Evolutionary conservation across 2,888 invertebrate genomes (phyloP), one percentile per base, ranked within the genome.

Genomic region (Aspidapion aeneum): DNA sequence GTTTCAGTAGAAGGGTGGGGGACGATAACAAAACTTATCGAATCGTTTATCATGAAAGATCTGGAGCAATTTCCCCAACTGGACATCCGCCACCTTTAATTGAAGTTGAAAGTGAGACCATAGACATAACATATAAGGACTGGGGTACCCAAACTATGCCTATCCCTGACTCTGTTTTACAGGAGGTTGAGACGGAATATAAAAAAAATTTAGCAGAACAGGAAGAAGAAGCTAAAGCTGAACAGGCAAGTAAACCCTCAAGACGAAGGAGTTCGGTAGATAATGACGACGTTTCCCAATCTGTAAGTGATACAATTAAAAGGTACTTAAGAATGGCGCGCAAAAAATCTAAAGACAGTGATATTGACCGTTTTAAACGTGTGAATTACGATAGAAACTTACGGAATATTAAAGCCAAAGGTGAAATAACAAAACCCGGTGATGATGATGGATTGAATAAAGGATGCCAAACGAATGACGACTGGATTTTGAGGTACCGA

Each of bases 321-420:
- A 83, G 93, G 9, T 94, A 94, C 77, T 79, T 94, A 58, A 83
- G 91, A 63, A 94, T 94, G 93, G 93, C 93, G 5, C 84, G 94
- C 48, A 94, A 94, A 76, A 94, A 94, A 75, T 92, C 91, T 73
- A 87, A 90, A 9, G 93, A 93, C 77, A 87, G 89, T 1, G 90
- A 91, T 69, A 87, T 85, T 1, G 93, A 91, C 74, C 85, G 90
- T 58, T 94, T 94, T 75, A 93, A 93, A 76, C 86, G 93, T 0
- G 92, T 94, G 18, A 94, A 94, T 77, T 94, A 94, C 74, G 94
- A 94, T 74, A 85, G 90, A 64, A 93, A 92, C 74, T 81, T 94
- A 64, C 82, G 93, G 21, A 91, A 93, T 70, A 94, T 94, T 65
- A 91, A 90, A 74, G 88, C 92, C 0, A 90, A 90, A 71, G 87